Conservation (phyloP, 2,113 vertebrate species). For the Sylvilagus bachmani region DNA sequence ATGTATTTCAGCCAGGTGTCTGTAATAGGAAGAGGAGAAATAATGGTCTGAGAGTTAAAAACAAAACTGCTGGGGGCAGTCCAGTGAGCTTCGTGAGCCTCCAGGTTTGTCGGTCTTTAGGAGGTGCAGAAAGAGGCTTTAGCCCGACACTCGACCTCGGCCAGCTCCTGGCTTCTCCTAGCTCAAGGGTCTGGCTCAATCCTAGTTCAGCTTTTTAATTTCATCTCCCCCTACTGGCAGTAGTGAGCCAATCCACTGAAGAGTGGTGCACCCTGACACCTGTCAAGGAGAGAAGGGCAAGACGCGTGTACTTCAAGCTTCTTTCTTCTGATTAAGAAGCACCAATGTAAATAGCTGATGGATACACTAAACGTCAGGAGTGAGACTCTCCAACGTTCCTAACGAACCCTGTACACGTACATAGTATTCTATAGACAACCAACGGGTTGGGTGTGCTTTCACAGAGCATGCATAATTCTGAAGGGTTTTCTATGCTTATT, state of each 20-base stretch:
- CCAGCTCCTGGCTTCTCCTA: not conserved
- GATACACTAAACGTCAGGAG: slow-evolving; percentile 25
- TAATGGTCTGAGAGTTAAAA: slow-evolving; percentile 20
- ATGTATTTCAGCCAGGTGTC: not conserved
- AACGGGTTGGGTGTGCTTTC: not conserved
- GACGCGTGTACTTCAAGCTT: not conserved
- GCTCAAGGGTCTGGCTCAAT: not conserved
- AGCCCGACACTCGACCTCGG: not conserved
- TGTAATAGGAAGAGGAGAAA: slow-evolving; percentile 12
- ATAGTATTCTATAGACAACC: not conserved
- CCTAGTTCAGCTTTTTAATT: not conserved
- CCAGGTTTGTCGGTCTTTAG: not conserved
- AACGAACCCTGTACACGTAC: not conserved
- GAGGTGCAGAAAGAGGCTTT: slow-evolving; percentile 35
- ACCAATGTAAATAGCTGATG: not conserved
- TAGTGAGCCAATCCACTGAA: slow-evolving; percentile 32
- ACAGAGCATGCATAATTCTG: slow-evolving; percentile 11
- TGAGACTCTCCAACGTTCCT: slow-evolving; percentile 17
- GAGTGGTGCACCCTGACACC: not conserved
- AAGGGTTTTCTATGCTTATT: slow-evolving; percentile 55
- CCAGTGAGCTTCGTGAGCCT: slow-evolving; percentile 30
- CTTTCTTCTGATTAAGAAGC: slow-evolving; percentile 42
- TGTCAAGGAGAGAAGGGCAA: slow-evolving; percentile 37
- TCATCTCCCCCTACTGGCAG: slow-evolving; percentile 39
- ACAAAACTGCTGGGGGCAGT: not conserved